Conservation (phyloP, 2,797 vertebrate genomes). For the Ceyx erithaca region DNA sequence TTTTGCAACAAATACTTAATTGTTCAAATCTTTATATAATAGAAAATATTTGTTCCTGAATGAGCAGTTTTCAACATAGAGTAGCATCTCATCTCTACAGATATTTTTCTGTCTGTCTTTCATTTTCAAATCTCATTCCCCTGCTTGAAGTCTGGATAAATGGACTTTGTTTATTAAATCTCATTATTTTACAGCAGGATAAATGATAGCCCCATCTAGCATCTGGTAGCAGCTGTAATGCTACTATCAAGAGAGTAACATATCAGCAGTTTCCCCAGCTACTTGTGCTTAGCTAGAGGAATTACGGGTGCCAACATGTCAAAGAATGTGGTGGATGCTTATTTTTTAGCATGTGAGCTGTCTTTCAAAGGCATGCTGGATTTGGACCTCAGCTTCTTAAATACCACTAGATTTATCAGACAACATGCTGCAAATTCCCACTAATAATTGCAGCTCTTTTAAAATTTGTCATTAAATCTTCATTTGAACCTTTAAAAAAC, state of each 20-base stretch:
- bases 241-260: background rate
- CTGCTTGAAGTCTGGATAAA: constrained; percentile 3
- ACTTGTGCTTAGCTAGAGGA: background rate
- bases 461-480: constrained; percentile 15
- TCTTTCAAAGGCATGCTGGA: constrained; percentile 1
- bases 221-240: constrained; percentile 15
- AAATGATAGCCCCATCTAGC: constrained; percentile 10
- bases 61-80: background rate
- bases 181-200: constrained; percentile 16
- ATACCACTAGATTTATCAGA: constrained; percentile 15
- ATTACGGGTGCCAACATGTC: background rate
- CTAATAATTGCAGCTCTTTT: background rate
- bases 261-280: constrained; percentile 28
- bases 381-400: constrained; percentile 30
- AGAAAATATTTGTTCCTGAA: background rate
- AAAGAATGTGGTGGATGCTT: background rate
- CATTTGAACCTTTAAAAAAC: background rate
- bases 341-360: background rate
- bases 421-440: background rate
- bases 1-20: background rate
- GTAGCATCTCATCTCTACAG: background rate
- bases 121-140: background rate
- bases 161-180: constrained; percentile 23
- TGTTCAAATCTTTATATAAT: background rate
- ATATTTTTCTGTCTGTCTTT: background rate